Evolutionary conservation across 2,113 vertebrate species (phyloP).

Genomic region (Nesoenas mayeri): DNA sequence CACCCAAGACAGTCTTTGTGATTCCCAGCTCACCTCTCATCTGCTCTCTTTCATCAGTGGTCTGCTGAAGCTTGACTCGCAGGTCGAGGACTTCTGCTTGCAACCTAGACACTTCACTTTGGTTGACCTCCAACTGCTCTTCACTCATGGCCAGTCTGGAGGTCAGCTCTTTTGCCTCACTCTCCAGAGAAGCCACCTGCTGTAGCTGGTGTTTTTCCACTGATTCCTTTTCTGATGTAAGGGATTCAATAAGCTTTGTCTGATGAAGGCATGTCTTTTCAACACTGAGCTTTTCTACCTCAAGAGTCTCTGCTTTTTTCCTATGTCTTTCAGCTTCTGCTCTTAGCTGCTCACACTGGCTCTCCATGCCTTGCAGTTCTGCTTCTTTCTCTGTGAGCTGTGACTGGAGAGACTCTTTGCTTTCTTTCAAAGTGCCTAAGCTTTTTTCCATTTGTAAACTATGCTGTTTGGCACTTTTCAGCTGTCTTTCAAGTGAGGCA

Average conservation of each 20-base stretch:
- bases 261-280: constrained; percentile 74
- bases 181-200: constrained; percentile 35
- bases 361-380: constrained; percentile 68
- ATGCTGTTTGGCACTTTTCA: constrained; percentile 76
- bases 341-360: constrained; percentile 68
- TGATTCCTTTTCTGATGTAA: constrained; percentile 65
- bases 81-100: constrained; percentile 79
- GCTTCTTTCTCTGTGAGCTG: constrained; percentile 75
- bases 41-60: constrained; percentile 76
- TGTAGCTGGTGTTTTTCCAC: constrained; percentile 73
- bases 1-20: constrained; percentile 71
- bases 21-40: constrained; percentile 79
- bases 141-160: constrained; percentile 76
- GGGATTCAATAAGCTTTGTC: constrained; percentile 51
- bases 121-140: constrained; percentile 80
- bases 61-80: constrained; percentile 75
- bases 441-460: constrained; percentile 76
- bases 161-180: constrained; percentile 64
- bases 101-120: constrained; percentile 78
- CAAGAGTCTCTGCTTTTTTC: constrained; percentile 54
- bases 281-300: constrained; percentile 69
- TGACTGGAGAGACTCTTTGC: constrained; percentile 70
- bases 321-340: constrained; percentile 65
- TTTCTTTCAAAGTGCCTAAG: constrained; percentile 73
- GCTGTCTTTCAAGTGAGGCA: constrained; percentile 70